Percentiles rank a stretch among this genome's conserved stretches.
These are phyloP conservation scores for Manis javanica DNA, from an alignment of 2,797 vertebrate species.

Conservation along the genomic window DNA sequence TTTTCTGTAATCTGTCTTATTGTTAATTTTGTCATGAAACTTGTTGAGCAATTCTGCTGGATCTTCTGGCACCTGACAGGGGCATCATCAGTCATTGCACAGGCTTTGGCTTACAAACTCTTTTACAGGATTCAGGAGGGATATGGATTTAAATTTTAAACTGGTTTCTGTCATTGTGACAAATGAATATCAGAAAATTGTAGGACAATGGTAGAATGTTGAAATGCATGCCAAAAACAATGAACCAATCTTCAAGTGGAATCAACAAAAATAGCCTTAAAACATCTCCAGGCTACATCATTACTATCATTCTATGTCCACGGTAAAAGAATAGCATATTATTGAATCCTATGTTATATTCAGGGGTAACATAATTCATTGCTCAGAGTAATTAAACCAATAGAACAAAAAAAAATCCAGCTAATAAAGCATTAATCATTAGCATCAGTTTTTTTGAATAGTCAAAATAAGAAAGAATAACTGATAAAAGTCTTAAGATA, in stretches of 20 bases:
- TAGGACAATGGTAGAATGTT: constrained; percentile 50
- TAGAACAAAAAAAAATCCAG: neutral
- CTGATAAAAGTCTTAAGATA: neutral
- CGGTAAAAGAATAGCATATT: neutral
- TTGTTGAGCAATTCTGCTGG: constrained; percentile 75
- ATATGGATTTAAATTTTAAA: constrained; percentile 82
- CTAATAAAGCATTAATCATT: neutral
- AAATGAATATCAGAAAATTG: constrained; percentile 75
- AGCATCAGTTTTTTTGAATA: neutral
- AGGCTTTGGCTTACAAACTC: constrained; percentile 63
- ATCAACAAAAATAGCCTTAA: constrained; percentile 26
- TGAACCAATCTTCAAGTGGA: constrained; percentile 63
- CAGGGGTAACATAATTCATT: neutral
- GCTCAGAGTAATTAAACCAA: neutral
- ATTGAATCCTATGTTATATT: neutral
- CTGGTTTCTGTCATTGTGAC: constrained; percentile 74
- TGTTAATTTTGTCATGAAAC: constrained; percentile 80
- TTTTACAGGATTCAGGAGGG: constrained; percentile 80
- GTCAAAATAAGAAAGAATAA: neutral
- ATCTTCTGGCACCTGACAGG: constrained; percentile 83
- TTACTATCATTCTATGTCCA: neutral
- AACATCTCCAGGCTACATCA: neutral
- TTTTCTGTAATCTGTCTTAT: constrained; percentile 69
- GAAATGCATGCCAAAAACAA: constrained; percentile 67
- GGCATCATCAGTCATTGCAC: constrained; percentile 81